A percentile compares a stretch with the other conserved stretches of the same genome.
phyloP scores from a whole-genome alignment of 1,140 invertebrate species.

The Brachionus rubens region DNA sequence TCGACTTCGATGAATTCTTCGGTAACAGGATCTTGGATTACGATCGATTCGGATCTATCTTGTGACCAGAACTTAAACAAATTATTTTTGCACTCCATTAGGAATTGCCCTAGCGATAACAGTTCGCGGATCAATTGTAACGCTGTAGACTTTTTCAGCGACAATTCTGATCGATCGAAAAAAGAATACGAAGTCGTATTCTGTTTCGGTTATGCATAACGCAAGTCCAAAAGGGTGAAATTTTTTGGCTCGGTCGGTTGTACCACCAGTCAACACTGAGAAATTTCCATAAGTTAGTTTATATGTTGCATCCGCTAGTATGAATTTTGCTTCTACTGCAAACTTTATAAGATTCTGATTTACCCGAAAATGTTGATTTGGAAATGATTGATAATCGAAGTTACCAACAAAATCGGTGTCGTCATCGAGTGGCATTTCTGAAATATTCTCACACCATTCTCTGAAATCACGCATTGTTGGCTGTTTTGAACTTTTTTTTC shows the following conservation, averaged over 20 bases:
- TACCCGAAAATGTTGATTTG: background rate
- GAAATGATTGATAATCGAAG: too few species aligned
- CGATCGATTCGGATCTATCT: background rate
- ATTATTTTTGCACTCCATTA: conserved; percentile 15
- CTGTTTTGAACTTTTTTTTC: too few species aligned
- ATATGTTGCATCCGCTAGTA: background rate
- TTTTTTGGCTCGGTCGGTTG: background rate
- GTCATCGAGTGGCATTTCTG: too few species aligned
- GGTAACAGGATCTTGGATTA: background rate
- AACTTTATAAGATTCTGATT: background rate
- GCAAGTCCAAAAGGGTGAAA: background rate
- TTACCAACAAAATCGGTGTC: too few species aligned
- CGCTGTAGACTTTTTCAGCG: background rate
- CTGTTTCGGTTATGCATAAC: background rate
- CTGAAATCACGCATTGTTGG: too few species aligned
- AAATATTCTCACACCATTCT: too few species aligned
- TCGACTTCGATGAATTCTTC: background rate
- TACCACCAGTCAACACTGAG: background rate
- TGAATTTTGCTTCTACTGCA: background rate
- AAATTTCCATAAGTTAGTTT: background rate
- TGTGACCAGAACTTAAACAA: background rate
- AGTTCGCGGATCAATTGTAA: background rate
- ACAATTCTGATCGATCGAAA: background rate
- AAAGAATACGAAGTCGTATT: background rate
- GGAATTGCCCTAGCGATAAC: background rate